phyloP scores from a whole-genome alignment of 2,113 vertebrate species.

The Otis tarda region DNA sequence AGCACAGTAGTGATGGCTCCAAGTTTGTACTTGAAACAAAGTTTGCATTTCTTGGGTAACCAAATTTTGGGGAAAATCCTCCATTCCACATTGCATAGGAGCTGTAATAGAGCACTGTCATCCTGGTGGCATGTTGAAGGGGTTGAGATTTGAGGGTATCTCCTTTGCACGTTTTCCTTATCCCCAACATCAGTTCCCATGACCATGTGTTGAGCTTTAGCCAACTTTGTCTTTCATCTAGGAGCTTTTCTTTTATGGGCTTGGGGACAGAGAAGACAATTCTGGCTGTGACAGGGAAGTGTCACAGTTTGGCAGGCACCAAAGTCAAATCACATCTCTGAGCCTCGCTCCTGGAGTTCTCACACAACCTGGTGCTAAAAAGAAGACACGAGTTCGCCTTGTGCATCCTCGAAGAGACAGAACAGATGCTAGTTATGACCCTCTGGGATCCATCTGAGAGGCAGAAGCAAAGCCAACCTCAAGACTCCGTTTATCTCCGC shows the following conservation, averaged over 20 bases:
- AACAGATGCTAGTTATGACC: not conserved
- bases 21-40: not conserved
- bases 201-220: not conserved
- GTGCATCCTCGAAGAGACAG: not conserved
- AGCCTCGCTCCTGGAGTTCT: not conserved
- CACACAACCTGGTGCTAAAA: not conserved
- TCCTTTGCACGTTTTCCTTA: not conserved
- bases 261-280: not conserved
- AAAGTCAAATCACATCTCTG: not conserved
- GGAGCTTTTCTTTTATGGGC: not conserved
- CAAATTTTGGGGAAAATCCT: not conserved
- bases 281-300: not conserved
- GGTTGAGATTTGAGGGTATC: not conserved
- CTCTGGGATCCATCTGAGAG: not conserved
- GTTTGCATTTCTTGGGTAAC: not conserved
- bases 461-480: slow-evolving; percentile 12
- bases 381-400: not conserved
- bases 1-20: not conserved
- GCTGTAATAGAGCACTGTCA: not conserved
- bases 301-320: not conserved
- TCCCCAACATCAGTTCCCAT: not conserved
- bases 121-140: not conserved
- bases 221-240: slow-evolving; percentile 28
- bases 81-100: not conserved
- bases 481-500: rapidly evolving